Percentiles rank a stretch among this genome's conserved stretches.
phyloP scores from a whole-genome alignment of 2,113 vertebrate genomes.

The Triplophysa tibetana region DNA sequence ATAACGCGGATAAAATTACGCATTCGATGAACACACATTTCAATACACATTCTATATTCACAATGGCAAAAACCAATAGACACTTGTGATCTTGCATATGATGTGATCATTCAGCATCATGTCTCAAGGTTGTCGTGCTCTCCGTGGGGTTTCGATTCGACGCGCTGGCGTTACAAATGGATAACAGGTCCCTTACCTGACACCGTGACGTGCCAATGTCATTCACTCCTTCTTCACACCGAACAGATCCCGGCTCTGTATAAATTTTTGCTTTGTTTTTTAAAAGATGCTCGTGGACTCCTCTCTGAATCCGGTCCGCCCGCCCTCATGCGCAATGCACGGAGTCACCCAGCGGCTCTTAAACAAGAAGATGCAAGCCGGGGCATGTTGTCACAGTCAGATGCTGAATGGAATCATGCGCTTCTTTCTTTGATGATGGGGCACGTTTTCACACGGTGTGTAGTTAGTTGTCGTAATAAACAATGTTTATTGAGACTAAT shows the following conservation, averaged over 20 bases:
- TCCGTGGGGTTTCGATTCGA: background rate
- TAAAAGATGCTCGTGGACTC: background rate
- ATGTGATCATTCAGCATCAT: too few species aligned
- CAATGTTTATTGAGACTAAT: too few species aligned
- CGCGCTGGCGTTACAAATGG: background rate
- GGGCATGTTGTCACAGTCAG: background rate
- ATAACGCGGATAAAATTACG: background rate
- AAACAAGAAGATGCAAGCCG: background rate
- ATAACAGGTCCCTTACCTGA: conserved; percentile 37
- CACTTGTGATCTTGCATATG: too few species aligned
- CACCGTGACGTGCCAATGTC: background rate
- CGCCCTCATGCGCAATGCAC: conserved; percentile 20
- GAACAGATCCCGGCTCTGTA: background rate
- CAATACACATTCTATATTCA: background rate
- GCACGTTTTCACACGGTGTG: background rate
- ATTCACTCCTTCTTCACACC: background rate
- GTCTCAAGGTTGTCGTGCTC: conserved; percentile 1
- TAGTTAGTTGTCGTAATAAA: too few species aligned
- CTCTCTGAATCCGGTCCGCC: background rate
- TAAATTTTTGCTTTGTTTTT: background rate
- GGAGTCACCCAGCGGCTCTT: background rate
- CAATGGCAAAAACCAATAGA: background rate
- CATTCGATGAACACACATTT: background rate
- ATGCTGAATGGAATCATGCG: too few species aligned
- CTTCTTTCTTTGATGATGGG: background rate